Evolutionary conservation across 2,888 invertebrate species (phyloP), one percentile per base, ranked within the genome.

Genomic region (Hololepta plana): DNA sequence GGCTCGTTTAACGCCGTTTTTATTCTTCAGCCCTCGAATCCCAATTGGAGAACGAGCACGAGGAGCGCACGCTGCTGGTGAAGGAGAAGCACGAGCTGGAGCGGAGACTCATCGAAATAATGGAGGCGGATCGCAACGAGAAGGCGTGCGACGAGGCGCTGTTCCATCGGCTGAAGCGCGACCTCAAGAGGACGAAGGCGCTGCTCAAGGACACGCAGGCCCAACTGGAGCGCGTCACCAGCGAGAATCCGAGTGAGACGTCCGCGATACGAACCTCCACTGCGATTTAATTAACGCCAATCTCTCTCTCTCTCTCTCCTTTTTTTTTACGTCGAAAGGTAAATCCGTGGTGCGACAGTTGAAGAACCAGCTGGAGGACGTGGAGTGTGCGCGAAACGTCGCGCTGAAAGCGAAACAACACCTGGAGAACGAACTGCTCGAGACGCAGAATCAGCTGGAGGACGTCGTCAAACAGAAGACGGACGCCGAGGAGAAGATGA

Each of bases 71-170:
- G 17, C 55, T 76, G 32, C 57, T 91, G 23, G 55, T 88, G 17
- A 68, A 87, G 7, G 90, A 93, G 46, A 82, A 90, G 32, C 85
- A 91, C 48, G 88, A 91, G 44, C 54, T 93, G 31, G 95, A 95
- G 53, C 64, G 88, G 3, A 67, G 88, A 6, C 59, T 91, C n/a
- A 72, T 80, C 9, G 70, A 80, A 12, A 60, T 81, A 12, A 75
- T 80, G 39, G 82, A 85, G 44, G 60, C 72, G 22, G 79, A 77
- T 35, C 63, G 80, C 15, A 67, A 70, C 0, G 76, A 76, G 42
- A 62, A 71, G 11, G 72, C 68, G 26, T 71, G 71, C 12, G 77
- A 79, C 26, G 80, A 79, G 40, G 76, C 74, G 15, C 57, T 68
- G 1, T 59, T 74, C 35, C 70, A 71, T 39, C 66, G 81, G 41